Percentiles rank a stretch among this genome's conserved stretches.
These are phyloP conservation scores for Kudoa iwatai DNA, from an alignment of 30 jellyfish, hydroid and myxozoan species.

Conservation along the genomic window DNA sequence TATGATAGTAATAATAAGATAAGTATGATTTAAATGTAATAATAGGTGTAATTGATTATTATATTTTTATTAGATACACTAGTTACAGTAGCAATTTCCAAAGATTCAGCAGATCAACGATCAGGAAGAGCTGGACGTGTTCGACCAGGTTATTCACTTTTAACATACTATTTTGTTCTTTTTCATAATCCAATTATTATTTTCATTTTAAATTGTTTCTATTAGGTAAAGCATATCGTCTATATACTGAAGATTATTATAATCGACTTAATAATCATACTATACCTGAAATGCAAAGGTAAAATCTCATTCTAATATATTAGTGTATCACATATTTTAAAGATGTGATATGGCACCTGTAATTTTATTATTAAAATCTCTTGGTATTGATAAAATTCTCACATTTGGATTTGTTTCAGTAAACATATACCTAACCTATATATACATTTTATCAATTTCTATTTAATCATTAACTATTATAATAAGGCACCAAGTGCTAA, in stretches of 20 bases:
- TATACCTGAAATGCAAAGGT: slow-evolving; percentile 81
- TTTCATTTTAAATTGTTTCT: too few relatives aligned
- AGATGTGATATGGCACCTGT: slow-evolving; percentile 42
- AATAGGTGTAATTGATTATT: too few relatives aligned
- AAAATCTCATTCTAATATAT: too few relatives aligned
- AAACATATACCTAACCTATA: too few relatives aligned
- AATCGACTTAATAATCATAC: slow-evolving; percentile 11
- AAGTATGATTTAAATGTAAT: slow-evolving; percentile 7
- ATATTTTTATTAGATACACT: slow-evolving; percentile 8
- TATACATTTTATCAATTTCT: too few relatives aligned
- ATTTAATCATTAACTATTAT: neutral
- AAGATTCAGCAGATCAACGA: too few relatives aligned
- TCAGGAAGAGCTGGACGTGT: slow-evolving; percentile 93
- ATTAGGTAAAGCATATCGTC: neutral
- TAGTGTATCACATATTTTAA: neutral
- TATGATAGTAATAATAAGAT: slow-evolving; percentile 37
- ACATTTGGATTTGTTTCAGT: slow-evolving; percentile 32
- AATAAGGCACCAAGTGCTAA: slow-evolving; percentile 64
- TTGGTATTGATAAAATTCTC: slow-evolving; percentile 38
- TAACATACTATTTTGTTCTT: too few relatives aligned
- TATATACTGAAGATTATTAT: slow-evolving; percentile 10
- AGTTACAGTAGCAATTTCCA: slow-evolving; percentile 37
- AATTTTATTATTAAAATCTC: slow-evolving; percentile 21
- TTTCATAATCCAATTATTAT: too few relatives aligned
- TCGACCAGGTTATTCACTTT: slow-evolving; percentile 12